Percentiles rank a stretch among this genome's conserved stretches.
Conservation (phyloP, 1,140 invertebrate species). For the Elymnias hypermnestra region DNA sequence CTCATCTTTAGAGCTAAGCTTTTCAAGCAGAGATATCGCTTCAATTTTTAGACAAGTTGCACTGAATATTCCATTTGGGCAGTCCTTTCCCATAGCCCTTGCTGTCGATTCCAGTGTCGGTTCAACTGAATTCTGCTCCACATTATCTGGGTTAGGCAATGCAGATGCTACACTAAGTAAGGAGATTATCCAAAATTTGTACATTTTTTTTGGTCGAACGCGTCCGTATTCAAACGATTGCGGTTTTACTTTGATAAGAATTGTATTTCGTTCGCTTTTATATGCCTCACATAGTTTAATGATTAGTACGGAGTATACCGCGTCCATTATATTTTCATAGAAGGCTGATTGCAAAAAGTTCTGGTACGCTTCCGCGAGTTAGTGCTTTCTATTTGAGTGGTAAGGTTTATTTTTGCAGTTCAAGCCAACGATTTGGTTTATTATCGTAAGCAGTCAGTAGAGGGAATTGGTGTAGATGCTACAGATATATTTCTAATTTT, state of each 20-base stretch:
- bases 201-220: conserved; percentile 35
- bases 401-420: conserved; percentile 27
- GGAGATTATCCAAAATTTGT: conserved; percentile 34
- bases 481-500: conserved; percentile 16
- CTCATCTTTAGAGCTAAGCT: conserved; percentile 80
- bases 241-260: conserved; percentile 59
- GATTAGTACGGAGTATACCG: conserved; percentile 52
- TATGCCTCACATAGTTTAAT: conserved; percentile 62
- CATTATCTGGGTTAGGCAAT: conserved; percentile 47
- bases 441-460: conserved; percentile 56
- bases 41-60: conserved; percentile 87
- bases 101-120: conserved; percentile 38
- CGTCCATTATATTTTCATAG: conserved; percentile 72
- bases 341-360: conserved; percentile 62
- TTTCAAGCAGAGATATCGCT: conserved; percentile 86
- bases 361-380: background rate
- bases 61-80: conserved; percentile 81
- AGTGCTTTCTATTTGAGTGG: background rate
- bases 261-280: conserved; percentile 52
- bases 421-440: conserved; percentile 38
- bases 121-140: conserved; percentile 38
- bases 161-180: conserved; percentile 27
- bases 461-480: conserved; percentile 17
- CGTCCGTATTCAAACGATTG: conserved; percentile 45
- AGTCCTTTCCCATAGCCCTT: conserved; percentile 76